phyloP scores from a whole-genome alignment of 2,888 invertebrate species.

The Stenolophus ochropezus region DNA sequence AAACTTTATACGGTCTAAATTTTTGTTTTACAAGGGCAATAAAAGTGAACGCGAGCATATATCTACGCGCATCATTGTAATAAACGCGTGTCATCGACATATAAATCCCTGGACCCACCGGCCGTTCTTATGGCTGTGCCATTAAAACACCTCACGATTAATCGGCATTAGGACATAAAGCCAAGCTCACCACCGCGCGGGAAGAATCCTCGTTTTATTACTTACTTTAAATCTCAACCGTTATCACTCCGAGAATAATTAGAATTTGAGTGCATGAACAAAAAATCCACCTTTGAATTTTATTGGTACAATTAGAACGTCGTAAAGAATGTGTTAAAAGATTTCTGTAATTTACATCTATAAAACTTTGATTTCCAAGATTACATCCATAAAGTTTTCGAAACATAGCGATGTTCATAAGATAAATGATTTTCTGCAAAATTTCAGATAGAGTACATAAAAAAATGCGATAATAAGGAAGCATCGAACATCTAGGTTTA shows the following conservation, averaged over 20 bases:
- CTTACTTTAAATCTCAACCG: slow-evolving; percentile 17
- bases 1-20: neutral
- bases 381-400: slow-evolving; percentile 12
- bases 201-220: slow-evolving; percentile 25
- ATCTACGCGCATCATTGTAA: slow-evolving; percentile 29
- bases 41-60: slow-evolving; percentile 19
- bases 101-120: slow-evolving; percentile 1
- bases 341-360: slow-evolving; percentile 40
- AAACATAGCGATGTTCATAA: neutral
- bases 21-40: slow-evolving; percentile 24
- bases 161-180: slow-evolving; percentile 30
- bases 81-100: slow-evolving; percentile 40
- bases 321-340: slow-evolving; percentile 56
- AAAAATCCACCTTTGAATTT: slow-evolving; percentile 44
- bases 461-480: too few relatives aligned
- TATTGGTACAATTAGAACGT: slow-evolving; percentile 60
- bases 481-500: too few relatives aligned
- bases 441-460: too few relatives aligned
- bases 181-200: neutral
- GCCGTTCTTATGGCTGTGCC: slow-evolving; percentile 12
- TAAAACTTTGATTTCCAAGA: slow-evolving; percentile 37
- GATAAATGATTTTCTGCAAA: slow-evolving; percentile 10
- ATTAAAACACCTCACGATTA: slow-evolving; percentile 38
- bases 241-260: slow-evolving; percentile 40
- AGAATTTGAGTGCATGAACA: slow-evolving; percentile 32